Percentiles rank a stretch among this genome's conserved stretches.
Evolutionary conservation across 2,113 vertebrate species (phyloP).

Genomic region (Chaetorhynchus papuensis): DNA sequence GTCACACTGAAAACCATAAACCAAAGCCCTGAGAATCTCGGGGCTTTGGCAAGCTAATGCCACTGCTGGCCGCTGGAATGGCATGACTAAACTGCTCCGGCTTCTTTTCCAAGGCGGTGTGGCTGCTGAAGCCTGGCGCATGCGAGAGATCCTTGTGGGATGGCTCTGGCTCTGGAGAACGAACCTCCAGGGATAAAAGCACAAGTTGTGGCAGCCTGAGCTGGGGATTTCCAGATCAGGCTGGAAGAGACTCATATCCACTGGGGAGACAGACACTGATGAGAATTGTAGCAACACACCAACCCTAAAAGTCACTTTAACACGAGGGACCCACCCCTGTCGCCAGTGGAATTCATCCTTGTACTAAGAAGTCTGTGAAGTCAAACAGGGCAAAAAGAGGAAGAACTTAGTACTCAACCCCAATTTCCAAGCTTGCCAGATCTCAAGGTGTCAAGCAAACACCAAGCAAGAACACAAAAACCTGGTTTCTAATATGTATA

Average conservation of each 20-base stretch:
- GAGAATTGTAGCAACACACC: neutral
- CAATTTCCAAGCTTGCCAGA: neutral
- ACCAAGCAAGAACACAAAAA: neutral
- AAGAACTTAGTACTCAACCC: neutral
- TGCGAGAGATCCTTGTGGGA: neutral
- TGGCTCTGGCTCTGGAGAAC: neutral
- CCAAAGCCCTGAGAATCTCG: neutral
- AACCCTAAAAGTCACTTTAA: neutral
- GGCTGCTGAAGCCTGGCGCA: neutral
- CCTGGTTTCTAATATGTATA: rapidly evolving
- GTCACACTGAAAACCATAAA: conserved; percentile 36
- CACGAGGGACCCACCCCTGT: neutral
- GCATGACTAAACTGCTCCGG: neutral
- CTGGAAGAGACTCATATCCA: neutral
- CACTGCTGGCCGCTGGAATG: neutral
- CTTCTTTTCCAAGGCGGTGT: neutral
- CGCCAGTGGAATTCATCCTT: neutral
- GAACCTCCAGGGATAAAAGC: neutral
- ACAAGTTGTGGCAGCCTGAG: neutral
- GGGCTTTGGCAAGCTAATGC: neutral
- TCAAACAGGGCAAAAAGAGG: neutral
- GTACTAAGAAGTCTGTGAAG: neutral
- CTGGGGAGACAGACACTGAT: neutral
- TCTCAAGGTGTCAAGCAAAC: neutral
- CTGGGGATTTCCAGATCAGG: neutral